Base-by-base conservation (phyloP, 2,113 vertebrate species). In the Amblyopsis rosae region DNA sequence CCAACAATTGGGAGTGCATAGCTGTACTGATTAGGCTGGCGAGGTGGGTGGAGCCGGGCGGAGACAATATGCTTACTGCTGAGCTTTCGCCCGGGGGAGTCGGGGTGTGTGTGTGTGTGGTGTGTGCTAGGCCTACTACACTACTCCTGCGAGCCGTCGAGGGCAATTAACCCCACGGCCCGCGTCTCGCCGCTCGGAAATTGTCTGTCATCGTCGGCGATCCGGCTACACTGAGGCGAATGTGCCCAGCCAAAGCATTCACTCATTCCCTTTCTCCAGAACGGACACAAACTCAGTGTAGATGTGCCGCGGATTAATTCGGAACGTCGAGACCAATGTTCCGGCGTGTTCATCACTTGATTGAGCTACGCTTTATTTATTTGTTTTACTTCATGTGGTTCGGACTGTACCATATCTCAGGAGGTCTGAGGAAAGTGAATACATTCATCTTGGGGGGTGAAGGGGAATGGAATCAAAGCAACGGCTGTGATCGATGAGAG, bases 151-250 rank as follows among this genome's bases (percentile, higher is more conserved):
- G 13, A 85, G 59, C 70, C 72, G 76, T 69, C 13, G 53, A 51
- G 76, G 78, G 84, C 86, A 89, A 89, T 89, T 88, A 89, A 89
- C 81, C 81, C 80, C 67, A 65, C 77, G 82, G 81, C 87, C 81
- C 87, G 87, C 87, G 79, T 87, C 85, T 70, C 87, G 87, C 87
- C 80, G 87, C 85, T 70, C 70, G 11, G 77, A 79, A 78, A 77
- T 79, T 80, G 85, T 88, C 72, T 81, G 76, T 68, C 62, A 80
- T 68, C 75, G 47, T 57, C 57, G 0, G 33, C 77, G 26, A 26
- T 26, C 26, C 26, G 26, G 26, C 26, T 26, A 26, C 58, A 19
- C 62, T 45, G 79, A 75, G 71, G 73, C 77, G 67, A 54, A 79
- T 41, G 69, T 69, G 56, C 17, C 63, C 3, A 57, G 75, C 73